A percentile compares a stretch with the other conserved stretches of the same genome.
These are phyloP conservation scores for Clarias fuscus DNA, from an alignment of 2,797 vertebrate genomes.

Conservation along the genomic window DNA sequence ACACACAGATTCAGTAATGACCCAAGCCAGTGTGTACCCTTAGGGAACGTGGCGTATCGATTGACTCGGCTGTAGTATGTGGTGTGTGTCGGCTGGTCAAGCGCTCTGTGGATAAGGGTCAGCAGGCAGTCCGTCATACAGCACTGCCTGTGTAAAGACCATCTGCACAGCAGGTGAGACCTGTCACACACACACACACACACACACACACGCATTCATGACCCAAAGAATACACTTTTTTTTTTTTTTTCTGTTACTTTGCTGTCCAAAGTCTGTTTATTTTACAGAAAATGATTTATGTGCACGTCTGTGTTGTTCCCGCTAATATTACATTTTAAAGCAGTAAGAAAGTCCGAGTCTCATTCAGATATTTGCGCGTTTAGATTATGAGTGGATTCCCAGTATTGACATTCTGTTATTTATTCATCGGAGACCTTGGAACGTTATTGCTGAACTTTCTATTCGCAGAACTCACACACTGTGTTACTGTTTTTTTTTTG, in stretches of 20 bases:
- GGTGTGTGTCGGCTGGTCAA: conserved; percentile 63
- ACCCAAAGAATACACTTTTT: not conserved
- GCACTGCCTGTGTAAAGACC: conserved; percentile 65
- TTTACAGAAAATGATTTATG: not conserved
- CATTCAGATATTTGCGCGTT: not conserved
- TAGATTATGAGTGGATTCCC: not conserved
- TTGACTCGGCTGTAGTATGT: conserved; percentile 69
- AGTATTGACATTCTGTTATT: not conserved
- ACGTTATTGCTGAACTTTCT: not conserved
- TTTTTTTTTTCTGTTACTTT: not conserved
- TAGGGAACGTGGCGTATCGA: conserved; percentile 68
- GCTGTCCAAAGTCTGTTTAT: not conserved
- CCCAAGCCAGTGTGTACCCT: conserved; percentile 49
- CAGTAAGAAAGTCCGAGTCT: not conserved
- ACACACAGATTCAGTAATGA: conserved; percentile 54
- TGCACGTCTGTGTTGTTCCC: not conserved
- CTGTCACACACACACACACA: conserved; percentile 42
- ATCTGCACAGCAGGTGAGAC: conserved; percentile 68
- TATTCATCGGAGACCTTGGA: not conserved
- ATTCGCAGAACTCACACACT: not conserved
- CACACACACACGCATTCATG: not conserved
- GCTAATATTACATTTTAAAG: not conserved
- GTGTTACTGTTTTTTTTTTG: not conserved
- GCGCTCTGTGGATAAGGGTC: conserved; percentile 68
- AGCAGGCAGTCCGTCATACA: conserved; percentile 62